Conservation (phyloP, 1,140 invertebrate genomes). For the Lerema accius region DNA sequence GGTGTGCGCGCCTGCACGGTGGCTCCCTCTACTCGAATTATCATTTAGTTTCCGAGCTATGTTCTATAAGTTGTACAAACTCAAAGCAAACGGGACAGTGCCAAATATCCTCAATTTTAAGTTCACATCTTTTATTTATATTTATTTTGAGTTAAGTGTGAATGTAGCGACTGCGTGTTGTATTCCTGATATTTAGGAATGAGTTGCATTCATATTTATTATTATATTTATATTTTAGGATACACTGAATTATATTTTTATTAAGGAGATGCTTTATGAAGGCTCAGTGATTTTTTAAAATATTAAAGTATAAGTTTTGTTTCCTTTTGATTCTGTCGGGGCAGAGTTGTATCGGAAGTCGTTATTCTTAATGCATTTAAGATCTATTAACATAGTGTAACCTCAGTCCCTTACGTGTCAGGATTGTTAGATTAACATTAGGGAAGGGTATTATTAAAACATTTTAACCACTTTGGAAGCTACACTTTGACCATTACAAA, state of each 20-base stretch:
- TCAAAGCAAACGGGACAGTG: conserved; percentile 74
- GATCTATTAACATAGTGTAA: conserved; percentile 27
- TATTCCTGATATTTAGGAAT: conserved; percentile 84
- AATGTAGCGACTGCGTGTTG: conserved; percentile 80
- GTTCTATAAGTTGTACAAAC: conserved; percentile 55
- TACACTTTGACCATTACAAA: conserved; percentile 25
- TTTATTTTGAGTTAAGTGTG: conserved; percentile 74
- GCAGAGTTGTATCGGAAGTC: conserved; percentile 34
- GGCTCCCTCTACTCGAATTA: conserved; percentile 37
- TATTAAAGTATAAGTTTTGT: conserved; percentile 54
- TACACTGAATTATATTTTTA: conserved; percentile 73
- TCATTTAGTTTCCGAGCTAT: conserved; percentile 56
- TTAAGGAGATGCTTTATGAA: conserved; percentile 67
- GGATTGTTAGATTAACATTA: conserved; percentile 36
- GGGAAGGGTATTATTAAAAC: conserved; percentile 21
- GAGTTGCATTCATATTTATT: conserved; percentile 83
- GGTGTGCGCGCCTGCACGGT: conserved; percentile 53
- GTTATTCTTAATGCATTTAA: conserved; percentile 44
- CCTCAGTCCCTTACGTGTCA: conserved; percentile 45
- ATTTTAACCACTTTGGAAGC: conserved; percentile 27
- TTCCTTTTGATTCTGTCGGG: conserved; percentile 29
- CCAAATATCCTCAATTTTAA: conserved; percentile 79
- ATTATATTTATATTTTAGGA: conserved; percentile 81
- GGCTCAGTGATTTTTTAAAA: conserved; percentile 76
- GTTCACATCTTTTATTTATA: conserved; percentile 72